Evolutionary conservation across 2,797 vertebrate species (phyloP), one percentile per base, ranked within the genome.

Genomic region (Manis pentadactyla): DNA sequence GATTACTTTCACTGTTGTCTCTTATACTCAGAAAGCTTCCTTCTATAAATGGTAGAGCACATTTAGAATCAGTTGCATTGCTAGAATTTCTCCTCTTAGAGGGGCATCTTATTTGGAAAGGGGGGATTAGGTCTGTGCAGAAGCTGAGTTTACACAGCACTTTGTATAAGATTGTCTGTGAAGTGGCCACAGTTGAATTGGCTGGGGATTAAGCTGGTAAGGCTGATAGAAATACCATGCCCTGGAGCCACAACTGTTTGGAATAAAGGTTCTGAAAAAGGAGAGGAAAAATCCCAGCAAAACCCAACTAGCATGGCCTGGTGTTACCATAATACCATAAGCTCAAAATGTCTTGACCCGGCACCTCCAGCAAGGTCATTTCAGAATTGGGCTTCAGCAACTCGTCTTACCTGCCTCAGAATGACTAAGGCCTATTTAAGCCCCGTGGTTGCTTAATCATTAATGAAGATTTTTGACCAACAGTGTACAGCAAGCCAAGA

Each of bases 371-470:
- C 97, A 98, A 98, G 97, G 98, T 98, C 98, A 97, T 92, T 93
- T 96, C 90, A 94, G 97, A 98, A 89, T 27, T 97, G 97, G 97
- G 39, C 96, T 98, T 97, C 78, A 96, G 96, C 89, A 93, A 95
- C 34, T 0, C 57, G 97, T 97, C 97, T 98, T 97, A 97, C 97
- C 97, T 97, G 97, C 95, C 96, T 95, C 91, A 96, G 97, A 98
- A 98, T 98, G 98, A 98, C 98, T 98, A 97, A 98, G 97, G 97
- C 92, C 94, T 98, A 95, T 97, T 98, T 98, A 94, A 98, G 86
- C 95, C 97, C 96, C 85, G 66, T 15, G 0, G 69, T 64, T 92
- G 64, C 96, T 98, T 98, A 98, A 99, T 98, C 89, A 98, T 98
- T 99, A 98, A 98, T 81, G 93, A 96, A 96, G 91, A 75, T 91